Base-by-base conservation (phyloP, 2,797 vertebrate species). In the Mareca penelope region DNA sequence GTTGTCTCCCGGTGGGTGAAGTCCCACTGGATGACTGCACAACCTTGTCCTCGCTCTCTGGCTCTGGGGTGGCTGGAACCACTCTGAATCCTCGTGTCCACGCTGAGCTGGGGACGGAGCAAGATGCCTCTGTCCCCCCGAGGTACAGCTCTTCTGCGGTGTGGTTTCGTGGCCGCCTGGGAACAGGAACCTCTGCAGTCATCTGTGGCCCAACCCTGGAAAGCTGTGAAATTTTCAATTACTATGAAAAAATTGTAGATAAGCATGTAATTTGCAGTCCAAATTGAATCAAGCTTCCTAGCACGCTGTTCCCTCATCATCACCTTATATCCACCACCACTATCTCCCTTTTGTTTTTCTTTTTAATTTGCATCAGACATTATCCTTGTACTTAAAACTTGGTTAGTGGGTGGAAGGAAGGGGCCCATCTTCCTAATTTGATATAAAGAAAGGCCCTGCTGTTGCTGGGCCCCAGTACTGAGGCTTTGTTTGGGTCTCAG, bases 61-160 rank as follows among this genome's bases (percentile, higher is more conserved):
- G 10, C n/a, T 42, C 35, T 1, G 0, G 0, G 13, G 52, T 0
- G 9, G 4, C 31, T 72, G 8, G 3, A 31, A 1, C 12, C 64
- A 4, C 0, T 6, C 24, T 1, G 0, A 7, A 11, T 28, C 64
- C 24, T 0, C 1, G n/a, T 33, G 23, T 6, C 35, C 33, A 1
- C 0, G 0, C 0, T 9, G 37, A 42, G 22, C 88, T 72, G 73
- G 60, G 70, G 22, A 28, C 1, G 4, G 29, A 64, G 42, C 19
- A 40, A 61, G 21, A 3, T 55, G 44, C 21, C 21, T 22, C 21
- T 12, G 10, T 76, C 29, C 35, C 40, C 76, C 39, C 28, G 40
- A 5, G 68, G 42, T 44, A 4, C 26, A 0, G 0, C 70, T 33
- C 53, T 28, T 80, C 57, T 37, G 0, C 2, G 1, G 50, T 44